A percentile compares a stretch with the other conserved stretches of the same genome.
These are phyloP conservation scores for Dysdera silvatica DNA, from an alignment of 1,140 invertebrate species.

Conservation along the genomic window DNA sequence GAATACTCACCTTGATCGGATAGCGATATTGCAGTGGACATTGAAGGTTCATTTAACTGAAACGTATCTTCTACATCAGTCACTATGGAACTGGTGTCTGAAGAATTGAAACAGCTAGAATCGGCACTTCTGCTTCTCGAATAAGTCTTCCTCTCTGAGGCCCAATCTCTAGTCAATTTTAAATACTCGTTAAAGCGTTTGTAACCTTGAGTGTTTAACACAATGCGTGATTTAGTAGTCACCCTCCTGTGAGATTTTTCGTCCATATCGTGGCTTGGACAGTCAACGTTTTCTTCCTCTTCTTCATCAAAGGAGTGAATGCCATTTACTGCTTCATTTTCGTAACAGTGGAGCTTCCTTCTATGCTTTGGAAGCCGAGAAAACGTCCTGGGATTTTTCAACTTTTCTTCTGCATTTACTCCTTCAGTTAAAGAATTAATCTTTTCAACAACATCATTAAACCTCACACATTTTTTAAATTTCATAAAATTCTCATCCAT, in stretches of 20 bases:
- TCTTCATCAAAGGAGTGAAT: too few relatives aligned
- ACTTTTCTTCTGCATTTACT: background rate
- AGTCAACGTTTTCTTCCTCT: slow-evolving; percentile 10
- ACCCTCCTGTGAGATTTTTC: background rate
- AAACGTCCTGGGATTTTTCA: too few relatives aligned
- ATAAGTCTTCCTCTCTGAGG: slow-evolving; percentile 11
- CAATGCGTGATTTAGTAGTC: slow-evolving; percentile 5
- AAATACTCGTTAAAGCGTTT: slow-evolving; percentile 12
- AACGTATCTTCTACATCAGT: slow-evolving; percentile 4
- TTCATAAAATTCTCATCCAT: slow-evolving; percentile 1
- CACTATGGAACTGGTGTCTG: background rate
- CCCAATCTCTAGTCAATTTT: slow-evolving; percentile 10
- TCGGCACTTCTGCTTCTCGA: background rate
- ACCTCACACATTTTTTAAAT: slow-evolving; percentile 11
- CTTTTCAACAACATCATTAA: slow-evolving; percentile 9
- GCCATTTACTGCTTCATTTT: too few relatives aligned
- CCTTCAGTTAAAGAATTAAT: slow-evolving; percentile 1
- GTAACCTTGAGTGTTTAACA: slow-evolving; percentile 4
- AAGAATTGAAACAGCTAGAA: background rate
- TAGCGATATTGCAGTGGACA: background rate
- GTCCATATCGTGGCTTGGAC: background rate
- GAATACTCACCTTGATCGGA: too few relatives aligned
- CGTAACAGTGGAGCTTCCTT: too few relatives aligned
- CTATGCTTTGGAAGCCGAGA: too few relatives aligned
- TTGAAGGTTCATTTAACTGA: background rate